A percentile compares a stretch with the other conserved stretches of the same genome.
These are phyloP conservation scores for Parauchenoglanis punctatus DNA, from an alignment of 2,797 vertebrate species.

Conservation along the genomic window DNA sequence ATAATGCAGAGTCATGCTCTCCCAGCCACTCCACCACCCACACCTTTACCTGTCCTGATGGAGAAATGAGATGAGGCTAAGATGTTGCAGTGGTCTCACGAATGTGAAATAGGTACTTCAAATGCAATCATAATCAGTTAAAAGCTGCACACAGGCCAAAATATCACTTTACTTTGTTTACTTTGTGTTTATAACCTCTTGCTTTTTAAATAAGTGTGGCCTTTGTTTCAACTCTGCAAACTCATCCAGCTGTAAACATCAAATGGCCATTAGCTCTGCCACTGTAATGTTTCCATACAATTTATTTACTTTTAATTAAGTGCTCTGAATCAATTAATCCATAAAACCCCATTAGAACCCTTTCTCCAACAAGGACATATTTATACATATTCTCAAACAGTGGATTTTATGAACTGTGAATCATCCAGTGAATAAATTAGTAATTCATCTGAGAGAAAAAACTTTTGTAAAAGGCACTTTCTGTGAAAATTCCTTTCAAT, in stretches of 20 bases:
- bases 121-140: conserved; percentile 36
- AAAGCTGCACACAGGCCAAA: conserved; percentile 15
- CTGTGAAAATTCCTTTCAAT: not conserved
- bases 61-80: not conserved
- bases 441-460: conserved; percentile 11
- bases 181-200: conserved; percentile 29
- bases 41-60: conserved; percentile 19
- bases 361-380: conserved; percentile 30
- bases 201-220: conserved; percentile 26
- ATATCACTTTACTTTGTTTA: conserved; percentile 26
- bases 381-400: conserved; percentile 32
- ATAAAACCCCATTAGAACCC: conserved; percentile 38
- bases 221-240: conserved; percentile 38
- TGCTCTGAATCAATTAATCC: conserved; percentile 48
- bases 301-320: conserved; percentile 56
- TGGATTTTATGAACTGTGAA: conserved; percentile 32
- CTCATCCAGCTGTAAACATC: conserved; percentile 41
- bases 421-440: conserved; percentile 15
- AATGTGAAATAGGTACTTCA: conserved; percentile 23
- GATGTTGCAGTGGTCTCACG: not conserved
- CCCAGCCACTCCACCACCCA: not conserved
- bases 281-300: conserved; percentile 41
- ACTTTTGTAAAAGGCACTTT: not conserved
- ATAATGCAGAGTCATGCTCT: conserved; percentile 21
- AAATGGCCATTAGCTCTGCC: conserved; percentile 31